Conservation (phyloP, 2,797 vertebrate genomes). For the Macropus fuliginosus region DNA sequence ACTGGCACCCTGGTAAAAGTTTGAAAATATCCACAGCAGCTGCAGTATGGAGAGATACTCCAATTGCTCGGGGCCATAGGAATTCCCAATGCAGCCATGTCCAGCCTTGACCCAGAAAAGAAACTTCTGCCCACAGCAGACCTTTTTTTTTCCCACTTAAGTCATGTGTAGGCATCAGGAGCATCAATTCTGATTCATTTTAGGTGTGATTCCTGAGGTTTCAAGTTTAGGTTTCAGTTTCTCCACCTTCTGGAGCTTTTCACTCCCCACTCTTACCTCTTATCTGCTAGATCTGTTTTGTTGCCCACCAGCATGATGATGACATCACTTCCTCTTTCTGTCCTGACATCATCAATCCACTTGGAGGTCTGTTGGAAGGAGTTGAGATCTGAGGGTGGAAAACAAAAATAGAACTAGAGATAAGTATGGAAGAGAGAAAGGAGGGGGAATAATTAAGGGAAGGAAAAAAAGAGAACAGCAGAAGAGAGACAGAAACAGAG, state of each 20-base stretch:
- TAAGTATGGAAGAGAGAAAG: neutral
- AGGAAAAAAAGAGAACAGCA: neutral
- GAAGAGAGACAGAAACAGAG: neutral
- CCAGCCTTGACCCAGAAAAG: neutral
- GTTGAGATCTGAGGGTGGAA: conserved; percentile 88
- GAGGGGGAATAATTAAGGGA: neutral
- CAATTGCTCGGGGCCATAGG: neutral
- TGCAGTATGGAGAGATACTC: neutral
- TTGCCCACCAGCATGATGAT: conserved; percentile 97
- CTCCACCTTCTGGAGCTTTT: neutral
- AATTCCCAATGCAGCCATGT: neutral
- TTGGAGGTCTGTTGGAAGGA: conserved; percentile 96
- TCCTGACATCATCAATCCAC: conserved; percentile 95
- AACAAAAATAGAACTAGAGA: neutral
- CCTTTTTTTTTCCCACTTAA: neutral
- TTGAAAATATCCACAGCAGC: neutral
- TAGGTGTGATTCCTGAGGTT: neutral
- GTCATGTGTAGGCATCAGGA: fast-evolving
- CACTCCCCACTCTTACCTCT: conserved; percentile 85
- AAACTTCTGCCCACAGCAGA: neutral
- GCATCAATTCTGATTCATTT: neutral
- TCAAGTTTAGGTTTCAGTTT: fast-evolving
- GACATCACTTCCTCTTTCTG: conserved; percentile 94
- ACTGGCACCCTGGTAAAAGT: neutral
- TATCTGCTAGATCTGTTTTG: conserved; percentile 94